These are phyloP conservation scores for Cinclus cinclus DNA, from an alignment of 2,113 vertebrate species.

Conservation along the genomic window DNA sequence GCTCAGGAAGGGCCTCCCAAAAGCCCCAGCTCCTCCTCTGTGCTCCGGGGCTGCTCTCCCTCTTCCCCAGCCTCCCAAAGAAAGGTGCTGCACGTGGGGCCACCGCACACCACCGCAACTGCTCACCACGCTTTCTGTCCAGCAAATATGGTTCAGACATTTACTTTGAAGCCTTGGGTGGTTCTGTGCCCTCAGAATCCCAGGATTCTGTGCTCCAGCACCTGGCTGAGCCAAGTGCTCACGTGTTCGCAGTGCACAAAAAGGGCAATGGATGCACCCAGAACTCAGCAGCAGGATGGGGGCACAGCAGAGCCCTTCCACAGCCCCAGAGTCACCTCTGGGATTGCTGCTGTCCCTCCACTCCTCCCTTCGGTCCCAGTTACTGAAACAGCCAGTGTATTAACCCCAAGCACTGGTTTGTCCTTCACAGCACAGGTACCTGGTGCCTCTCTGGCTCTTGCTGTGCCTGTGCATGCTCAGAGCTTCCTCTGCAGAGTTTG, in stretches of 20 bases:
- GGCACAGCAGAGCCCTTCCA: background rate
- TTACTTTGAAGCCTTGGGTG: background rate
- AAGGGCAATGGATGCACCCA: background rate
- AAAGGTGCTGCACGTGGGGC: too few relatives aligned
- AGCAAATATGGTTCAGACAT: background rate
- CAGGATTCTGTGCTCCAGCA: background rate
- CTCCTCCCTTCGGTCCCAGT: background rate
- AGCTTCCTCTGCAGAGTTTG: background rate
- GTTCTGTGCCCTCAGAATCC: background rate
- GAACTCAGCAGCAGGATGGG: background rate
- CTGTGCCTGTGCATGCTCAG: rapidly evolving
- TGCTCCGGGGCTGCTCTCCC: background rate
- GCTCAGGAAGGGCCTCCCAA: background rate
- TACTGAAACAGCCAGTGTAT: rapidly evolving
- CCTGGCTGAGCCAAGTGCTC: background rate
- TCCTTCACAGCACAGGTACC: background rate
- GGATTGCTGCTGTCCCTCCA: background rate
- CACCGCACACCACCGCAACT: background rate
- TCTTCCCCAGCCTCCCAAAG: background rate
- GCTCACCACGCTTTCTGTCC: background rate
- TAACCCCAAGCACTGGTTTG: too few relatives aligned
- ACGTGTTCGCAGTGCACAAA: too few relatives aligned
- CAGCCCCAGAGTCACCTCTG: background rate
- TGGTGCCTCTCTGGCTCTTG: background rate
- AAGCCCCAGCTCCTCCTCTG: background rate